Evolutionary conservation across 2,888 invertebrate genomes (phyloP).

Genomic region (Lamellibrachia satsuma): DNA sequence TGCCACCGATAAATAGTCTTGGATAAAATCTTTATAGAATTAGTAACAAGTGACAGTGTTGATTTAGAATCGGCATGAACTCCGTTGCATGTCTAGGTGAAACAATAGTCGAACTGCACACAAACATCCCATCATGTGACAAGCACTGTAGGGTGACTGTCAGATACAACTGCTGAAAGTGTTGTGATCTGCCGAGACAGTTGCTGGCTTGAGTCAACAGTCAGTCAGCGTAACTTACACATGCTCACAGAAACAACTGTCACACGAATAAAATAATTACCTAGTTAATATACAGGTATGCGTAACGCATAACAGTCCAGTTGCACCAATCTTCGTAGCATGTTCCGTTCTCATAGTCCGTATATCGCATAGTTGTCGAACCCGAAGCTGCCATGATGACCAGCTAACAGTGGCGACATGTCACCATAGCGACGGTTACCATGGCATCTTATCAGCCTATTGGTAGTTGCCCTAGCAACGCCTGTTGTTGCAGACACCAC

Average conservation of each 20-base stretch:
- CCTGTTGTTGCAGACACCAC: slow-evolving; percentile 30
- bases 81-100: neutral
- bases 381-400: neutral
- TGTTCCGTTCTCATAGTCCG: neutral
- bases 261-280: slow-evolving; percentile 7
- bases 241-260: neutral
- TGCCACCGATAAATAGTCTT: neutral
- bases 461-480: neutral
- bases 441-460: neutral
- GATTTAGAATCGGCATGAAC: neutral
- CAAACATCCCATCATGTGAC: neutral
- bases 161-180: neutral
- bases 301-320: slow-evolving; percentile 17
- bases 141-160: neutral
- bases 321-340: neutral
- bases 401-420: neutral
- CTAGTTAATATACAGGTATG: slow-evolving; percentile 2
- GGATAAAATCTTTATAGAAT: neutral
- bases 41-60: neutral
- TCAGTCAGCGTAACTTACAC: neutral
- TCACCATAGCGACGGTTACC: neutral
- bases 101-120: neutral
- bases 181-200: neutral
- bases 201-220: neutral
- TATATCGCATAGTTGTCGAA: neutral